phyloP scores from a whole-genome alignment of 2,113 vertebrate species.

The Machaerirhynchus nigripectus region DNA sequence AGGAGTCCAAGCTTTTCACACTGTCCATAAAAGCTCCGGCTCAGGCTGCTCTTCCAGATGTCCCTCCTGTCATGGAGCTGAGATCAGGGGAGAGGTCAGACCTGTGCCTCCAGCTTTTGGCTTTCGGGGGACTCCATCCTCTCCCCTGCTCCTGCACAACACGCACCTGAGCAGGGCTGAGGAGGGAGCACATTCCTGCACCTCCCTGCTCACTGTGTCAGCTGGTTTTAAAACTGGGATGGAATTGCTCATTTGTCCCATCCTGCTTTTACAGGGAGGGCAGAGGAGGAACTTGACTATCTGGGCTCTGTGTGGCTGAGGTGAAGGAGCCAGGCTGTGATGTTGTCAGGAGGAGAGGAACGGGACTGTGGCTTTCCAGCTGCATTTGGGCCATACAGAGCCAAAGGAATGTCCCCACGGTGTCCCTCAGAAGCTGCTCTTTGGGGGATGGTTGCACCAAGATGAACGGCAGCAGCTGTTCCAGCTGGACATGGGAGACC shows the following conservation, averaged over 20 bases:
- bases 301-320: neutral
- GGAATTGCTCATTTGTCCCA: neutral
- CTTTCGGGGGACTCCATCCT: neutral
- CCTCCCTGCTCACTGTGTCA: neutral
- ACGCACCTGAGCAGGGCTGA: neutral
- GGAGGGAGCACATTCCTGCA: neutral
- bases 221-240: neutral
- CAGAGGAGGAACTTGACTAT: neutral
- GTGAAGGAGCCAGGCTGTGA: neutral
- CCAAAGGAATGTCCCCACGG: fast-evolving
- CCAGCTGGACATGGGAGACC: neutral
- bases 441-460: neutral
- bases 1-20: constrained; percentile 6
- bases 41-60: neutral
- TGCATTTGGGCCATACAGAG: neutral
- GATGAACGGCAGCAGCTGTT: neutral
- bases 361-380: neutral
- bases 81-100: neutral
- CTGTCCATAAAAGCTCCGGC: neutral
- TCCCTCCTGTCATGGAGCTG: neutral
- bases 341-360: neutral
- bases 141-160: fast-evolving
- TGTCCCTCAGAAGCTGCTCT: neutral
- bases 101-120: neutral
- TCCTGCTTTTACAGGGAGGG: neutral